Evolutionary conservation across 2,888 invertebrate species (phyloP).

Genomic region (Cephus pygmeus): DNA sequence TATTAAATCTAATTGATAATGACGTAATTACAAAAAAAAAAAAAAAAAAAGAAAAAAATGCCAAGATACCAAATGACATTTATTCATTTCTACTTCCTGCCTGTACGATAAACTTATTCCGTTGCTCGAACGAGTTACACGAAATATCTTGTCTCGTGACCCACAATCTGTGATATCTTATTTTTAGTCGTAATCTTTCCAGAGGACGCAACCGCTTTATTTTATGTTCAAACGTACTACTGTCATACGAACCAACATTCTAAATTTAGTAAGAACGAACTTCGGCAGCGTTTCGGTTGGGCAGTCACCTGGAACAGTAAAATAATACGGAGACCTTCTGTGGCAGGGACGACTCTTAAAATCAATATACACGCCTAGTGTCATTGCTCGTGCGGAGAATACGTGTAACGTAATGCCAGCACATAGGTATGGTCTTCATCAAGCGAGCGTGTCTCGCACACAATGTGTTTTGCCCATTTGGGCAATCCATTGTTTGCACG

Average conservation of each 20-base stretch:
- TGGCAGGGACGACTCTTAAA: not conserved
- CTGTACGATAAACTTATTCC: not conserved
- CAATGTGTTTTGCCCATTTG: not conserved
- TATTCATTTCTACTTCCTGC: not conserved
- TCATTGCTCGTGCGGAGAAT: not conserved
- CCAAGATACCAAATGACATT: not conserved
- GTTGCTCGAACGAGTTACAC: not conserved
- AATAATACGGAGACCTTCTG: not conserved
- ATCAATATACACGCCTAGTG: not conserved
- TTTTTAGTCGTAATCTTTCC: not conserved
- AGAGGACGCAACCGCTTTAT: not conserved
- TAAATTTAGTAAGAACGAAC: not conserved
- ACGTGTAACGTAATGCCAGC: not conserved
- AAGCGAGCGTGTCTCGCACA: not conserved
- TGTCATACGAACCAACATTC: not conserved
- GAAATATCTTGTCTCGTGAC: not conserved
- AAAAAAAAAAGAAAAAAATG: too few relatives aligned
- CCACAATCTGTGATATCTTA: not conserved
- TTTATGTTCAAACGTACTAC: not conserved
- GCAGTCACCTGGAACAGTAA: not conserved
- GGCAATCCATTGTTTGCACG: not conserved
- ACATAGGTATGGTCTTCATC: not conserved
- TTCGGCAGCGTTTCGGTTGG: not conserved
- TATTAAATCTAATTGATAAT: not conserved
- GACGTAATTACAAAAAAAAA: not conserved